Evolutionary conservation across 2,113 vertebrate species (phyloP).

Genomic region (Siniperca knerii): DNA sequence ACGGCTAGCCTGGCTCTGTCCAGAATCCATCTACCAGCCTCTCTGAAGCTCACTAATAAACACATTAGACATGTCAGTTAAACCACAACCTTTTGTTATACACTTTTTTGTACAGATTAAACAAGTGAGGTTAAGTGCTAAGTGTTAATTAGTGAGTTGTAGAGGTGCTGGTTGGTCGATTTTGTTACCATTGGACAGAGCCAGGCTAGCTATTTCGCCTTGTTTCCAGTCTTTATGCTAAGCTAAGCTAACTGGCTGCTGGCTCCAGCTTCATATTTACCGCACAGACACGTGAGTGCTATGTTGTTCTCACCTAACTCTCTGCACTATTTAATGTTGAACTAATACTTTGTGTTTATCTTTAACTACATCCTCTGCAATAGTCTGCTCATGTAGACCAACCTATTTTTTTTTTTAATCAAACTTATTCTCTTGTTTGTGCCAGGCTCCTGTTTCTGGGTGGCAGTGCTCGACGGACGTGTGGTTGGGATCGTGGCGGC

Average conservation of each 20-base stretch:
- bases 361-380: background rate
- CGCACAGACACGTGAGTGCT: background rate
- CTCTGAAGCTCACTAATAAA: background rate
- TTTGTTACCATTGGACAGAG: background rate
- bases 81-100: background rate
- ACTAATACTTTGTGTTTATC: background rate
- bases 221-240: constrained; percentile 9
- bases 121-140: too few species aligned
- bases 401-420: background rate
- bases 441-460: constrained; percentile 98
- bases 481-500: constrained; percentile 98
- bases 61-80: background rate
- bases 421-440: background rate
- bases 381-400: background rate
- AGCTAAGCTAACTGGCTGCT: background rate
- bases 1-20: too few species aligned
- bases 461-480: constrained; percentile 93
- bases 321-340: background rate
- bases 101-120: too few species aligned
- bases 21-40: too few species aligned
- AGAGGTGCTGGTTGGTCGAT: background rate
- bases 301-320: background rate
- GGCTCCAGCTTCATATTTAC: background rate
- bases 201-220: background rate
- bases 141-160: background rate